Percentiles rank a stretch among this genome's conserved stretches.
These are phyloP conservation scores for Pipa parva DNA, from an alignment of 2,113 vertebrate species.

Conservation along the genomic window DNA sequence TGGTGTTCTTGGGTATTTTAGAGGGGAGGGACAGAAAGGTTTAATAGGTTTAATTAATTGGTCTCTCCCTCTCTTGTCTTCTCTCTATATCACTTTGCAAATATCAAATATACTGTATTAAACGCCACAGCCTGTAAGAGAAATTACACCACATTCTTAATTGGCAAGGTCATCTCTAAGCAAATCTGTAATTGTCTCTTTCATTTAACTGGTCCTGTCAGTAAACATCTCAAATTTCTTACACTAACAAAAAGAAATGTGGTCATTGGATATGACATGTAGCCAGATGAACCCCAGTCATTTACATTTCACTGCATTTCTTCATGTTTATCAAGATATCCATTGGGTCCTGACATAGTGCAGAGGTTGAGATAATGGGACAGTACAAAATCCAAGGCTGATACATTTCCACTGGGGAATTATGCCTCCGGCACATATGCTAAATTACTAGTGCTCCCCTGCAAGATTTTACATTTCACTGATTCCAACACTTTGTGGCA, in stretches of 20 bases:
- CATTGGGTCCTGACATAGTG: neutral
- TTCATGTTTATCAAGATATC: neutral
- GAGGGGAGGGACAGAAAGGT: too few relatives aligned
- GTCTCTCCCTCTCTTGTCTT: too few relatives aligned
- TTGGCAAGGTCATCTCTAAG: neutral
- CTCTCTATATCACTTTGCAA: too few relatives aligned
- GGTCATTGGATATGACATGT: neutral
- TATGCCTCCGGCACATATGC: slow-evolving; percentile 37
- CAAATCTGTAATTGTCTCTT: neutral
- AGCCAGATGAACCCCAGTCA: neutral
- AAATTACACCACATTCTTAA: slow-evolving; percentile 24
- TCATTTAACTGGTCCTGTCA: neutral
- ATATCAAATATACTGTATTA: neutral
- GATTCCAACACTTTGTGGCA: slow-evolving; percentile 36
- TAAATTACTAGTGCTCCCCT: slow-evolving; percentile 11
- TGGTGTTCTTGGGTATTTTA: too few relatives aligned
- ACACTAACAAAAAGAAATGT: neutral
- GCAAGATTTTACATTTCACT: slow-evolving; percentile 41
- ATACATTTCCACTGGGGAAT: slow-evolving; percentile 33
- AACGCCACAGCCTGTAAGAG: neutral
- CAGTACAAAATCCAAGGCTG: neutral
- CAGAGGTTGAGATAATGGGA: slow-evolving; percentile 12
- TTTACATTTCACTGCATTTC: neutral
- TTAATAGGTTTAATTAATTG: too few relatives aligned
- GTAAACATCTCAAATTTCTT: neutral